Evolutionary conservation across 2,113 vertebrate species (phyloP).

Genomic region (Larimichthys polyactis): DNA sequence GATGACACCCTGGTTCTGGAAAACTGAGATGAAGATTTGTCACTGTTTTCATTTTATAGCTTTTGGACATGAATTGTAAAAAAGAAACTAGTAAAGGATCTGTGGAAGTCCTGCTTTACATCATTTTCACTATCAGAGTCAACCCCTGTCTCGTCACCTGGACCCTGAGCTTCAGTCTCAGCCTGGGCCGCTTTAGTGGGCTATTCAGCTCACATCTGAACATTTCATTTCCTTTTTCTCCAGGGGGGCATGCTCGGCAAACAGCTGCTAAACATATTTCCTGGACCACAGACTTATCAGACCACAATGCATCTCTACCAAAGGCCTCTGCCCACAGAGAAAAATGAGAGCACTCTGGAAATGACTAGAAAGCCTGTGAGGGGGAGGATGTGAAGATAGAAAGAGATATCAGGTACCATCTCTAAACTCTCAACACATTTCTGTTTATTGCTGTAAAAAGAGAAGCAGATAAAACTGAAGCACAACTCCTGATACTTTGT

Average conservation of each 20-base stretch:
- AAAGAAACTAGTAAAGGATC: too few relatives aligned
- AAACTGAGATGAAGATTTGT: too few relatives aligned
- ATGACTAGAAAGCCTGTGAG: conserved; percentile 4
- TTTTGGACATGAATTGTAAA: too few relatives aligned
- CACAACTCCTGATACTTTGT: background rate
- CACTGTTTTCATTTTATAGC: too few relatives aligned
- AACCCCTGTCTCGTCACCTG: conserved; percentile 25
- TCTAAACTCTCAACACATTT: conserved; percentile 2
- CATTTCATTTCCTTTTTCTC: conserved; percentile 70
- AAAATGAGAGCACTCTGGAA: conserved; percentile 2
- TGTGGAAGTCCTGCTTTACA: too few relatives aligned
- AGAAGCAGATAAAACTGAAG: background rate
- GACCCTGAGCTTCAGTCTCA: conserved; percentile 1
- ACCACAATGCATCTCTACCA: conserved; percentile 39
- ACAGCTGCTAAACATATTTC: conserved; percentile 82
- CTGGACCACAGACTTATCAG: conserved; percentile 44
- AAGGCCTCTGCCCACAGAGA: conserved; percentile 33
- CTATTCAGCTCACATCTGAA: conserved; percentile 67
- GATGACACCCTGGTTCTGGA: too few relatives aligned
- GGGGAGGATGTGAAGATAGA: background rate
- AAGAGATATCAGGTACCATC: conserved; percentile 14
- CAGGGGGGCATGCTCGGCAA: conserved; percentile 39
- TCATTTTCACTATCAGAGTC: too few relatives aligned
- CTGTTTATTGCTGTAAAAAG: background rate
- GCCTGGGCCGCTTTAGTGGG: background rate